These are phyloP conservation scores for Selene dorsalis DNA, from an alignment of 2,797 vertebrate genomes.

Conservation along the genomic window DNA sequence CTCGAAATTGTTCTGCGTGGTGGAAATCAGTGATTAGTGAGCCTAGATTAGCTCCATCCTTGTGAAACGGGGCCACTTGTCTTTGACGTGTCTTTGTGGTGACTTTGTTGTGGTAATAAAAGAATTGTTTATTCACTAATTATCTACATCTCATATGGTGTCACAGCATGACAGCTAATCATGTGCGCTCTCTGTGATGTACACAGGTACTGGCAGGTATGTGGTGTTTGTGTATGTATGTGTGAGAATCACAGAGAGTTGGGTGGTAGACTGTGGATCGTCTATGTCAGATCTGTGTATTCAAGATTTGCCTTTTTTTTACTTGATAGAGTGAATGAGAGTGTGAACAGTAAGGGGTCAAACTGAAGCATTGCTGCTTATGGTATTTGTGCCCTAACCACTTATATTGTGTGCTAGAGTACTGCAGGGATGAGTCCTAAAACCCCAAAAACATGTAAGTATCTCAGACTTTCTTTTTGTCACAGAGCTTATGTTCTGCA, in stretches of 20 bases:
- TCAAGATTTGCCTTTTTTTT: background rate
- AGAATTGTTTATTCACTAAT: background rate
- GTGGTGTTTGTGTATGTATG: constrained; percentile 16
- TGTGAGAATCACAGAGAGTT: constrained; percentile 7
- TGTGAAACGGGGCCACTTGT: background rate
- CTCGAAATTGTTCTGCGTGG: background rate
- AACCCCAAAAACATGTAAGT: too few species aligned
- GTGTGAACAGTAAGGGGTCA: too few species aligned
- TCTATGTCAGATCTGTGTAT: background rate
- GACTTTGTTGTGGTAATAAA: background rate
- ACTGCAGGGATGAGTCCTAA: too few species aligned
- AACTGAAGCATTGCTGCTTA: too few species aligned
- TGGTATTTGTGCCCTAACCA: too few species aligned
- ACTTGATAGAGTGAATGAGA: too few species aligned
- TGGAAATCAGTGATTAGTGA: background rate
- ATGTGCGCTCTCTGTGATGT: constrained; percentile 6
- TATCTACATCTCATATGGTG: constrained; percentile 2
- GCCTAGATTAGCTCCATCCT: background rate
- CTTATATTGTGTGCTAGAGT: too few species aligned
- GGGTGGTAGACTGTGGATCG: background rate
- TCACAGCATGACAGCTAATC: constrained; percentile 24
- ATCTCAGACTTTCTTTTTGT: too few species aligned
- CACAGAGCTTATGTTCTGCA: too few species aligned
- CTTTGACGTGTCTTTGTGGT: background rate
- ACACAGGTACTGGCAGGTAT: constrained; percentile 20